Evolutionary conservation across 1,140 invertebrate genomes (phyloP).

Genomic region (Drosophila orosa): DNA sequence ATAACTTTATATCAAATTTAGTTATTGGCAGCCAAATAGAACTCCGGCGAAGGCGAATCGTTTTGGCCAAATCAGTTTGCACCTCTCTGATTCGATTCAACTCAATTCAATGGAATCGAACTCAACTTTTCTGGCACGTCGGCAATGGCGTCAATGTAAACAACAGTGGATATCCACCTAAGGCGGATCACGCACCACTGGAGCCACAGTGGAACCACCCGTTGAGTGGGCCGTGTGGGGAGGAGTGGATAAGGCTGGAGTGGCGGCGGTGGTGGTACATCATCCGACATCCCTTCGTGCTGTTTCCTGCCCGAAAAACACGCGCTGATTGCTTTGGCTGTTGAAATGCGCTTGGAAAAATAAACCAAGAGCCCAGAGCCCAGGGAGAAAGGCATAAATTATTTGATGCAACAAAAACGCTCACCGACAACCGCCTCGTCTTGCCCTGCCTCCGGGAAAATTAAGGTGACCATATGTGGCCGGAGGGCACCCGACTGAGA

Average conservation of each 20-base stretch:
- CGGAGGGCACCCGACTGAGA: conserved; percentile 70
- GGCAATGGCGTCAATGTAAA: conserved; percentile 70
- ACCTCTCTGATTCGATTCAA: conserved; percentile 28
- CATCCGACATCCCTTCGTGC: conserved; percentile 69
- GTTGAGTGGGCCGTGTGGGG: conserved; percentile 34
- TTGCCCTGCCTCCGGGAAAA: conserved; percentile 30
- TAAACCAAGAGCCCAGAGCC: conserved; percentile 77
- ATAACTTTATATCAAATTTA: background rate
- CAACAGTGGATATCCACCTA: conserved; percentile 44
- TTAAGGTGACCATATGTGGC: conserved; percentile 82
- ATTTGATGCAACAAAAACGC: conserved; percentile 57
- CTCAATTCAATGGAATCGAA: conserved; percentile 54
- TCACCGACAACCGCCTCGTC: background rate
- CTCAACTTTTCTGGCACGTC: conserved; percentile 56
- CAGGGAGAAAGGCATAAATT: conserved; percentile 78
- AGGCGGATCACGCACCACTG: conserved; percentile 54
- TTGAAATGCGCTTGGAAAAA: conserved; percentile 81
- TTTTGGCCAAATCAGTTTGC: conserved; percentile 36
- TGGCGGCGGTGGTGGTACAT: conserved; percentile 34
- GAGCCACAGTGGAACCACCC: conserved; percentile 54
- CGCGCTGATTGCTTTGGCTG: conserved; percentile 76
- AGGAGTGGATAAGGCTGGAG: background rate
- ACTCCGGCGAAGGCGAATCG: background rate
- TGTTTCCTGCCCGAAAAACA: conserved; percentile 70
- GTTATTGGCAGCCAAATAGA: conserved; percentile 16